These are phyloP conservation scores for Chromis chromis DNA, from an alignment of 2,797 vertebrate genomes.

Conservation along the genomic window DNA sequence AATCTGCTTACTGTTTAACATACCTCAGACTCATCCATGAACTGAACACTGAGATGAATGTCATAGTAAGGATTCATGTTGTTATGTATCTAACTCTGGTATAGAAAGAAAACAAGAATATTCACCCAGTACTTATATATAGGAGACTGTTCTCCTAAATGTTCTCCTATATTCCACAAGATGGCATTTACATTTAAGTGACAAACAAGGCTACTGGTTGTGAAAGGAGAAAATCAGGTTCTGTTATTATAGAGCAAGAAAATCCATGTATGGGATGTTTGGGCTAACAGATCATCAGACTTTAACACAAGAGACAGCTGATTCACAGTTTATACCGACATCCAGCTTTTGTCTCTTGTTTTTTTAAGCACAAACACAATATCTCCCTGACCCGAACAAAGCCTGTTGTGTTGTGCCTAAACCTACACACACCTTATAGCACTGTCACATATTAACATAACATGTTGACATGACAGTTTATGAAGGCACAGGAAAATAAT, in stretches of 20 bases:
- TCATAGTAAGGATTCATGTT: not conserved
- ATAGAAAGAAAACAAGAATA: not conserved
- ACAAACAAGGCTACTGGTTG: not conserved
- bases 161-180: not conserved
- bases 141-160: no score
- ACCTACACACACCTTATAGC: not conserved
- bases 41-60: not conserved
- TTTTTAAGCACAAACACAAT: no score
- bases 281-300: not conserved
- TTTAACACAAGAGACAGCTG: no score
- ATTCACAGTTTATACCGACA: no score
- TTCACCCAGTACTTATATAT: not conserved
- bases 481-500: not conserved
- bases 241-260: conserved; percentile 4
- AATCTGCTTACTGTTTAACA: conserved; percentile 1
- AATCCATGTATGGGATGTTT: not conserved
- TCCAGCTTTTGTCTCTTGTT: no score
- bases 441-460: not conserved
- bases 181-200: not conserved
- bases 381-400: not conserved
- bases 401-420: not conserved
- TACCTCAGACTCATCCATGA: not conserved
- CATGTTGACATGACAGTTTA: not conserved
- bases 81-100: not conserved
- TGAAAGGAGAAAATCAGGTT: conserved; percentile 2